Base-by-base conservation (phyloP, 2,113 vertebrate genomes). In the Elaphurus davidianus region DNA sequence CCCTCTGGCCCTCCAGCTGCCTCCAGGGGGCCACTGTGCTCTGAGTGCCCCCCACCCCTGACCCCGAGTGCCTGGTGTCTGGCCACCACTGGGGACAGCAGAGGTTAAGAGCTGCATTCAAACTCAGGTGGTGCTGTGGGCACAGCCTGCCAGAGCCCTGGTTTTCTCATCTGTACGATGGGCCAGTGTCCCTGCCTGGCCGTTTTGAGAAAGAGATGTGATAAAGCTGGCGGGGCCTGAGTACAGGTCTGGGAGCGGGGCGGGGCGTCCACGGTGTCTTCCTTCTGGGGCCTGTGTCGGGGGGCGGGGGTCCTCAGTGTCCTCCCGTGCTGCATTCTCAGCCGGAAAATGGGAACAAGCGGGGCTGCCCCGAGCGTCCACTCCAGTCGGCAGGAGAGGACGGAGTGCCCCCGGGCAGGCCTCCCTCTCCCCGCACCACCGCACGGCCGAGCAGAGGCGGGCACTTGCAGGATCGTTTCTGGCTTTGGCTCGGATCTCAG, bases 271-370 rank as follows among this genome's bases (percentile, higher is more conserved):
- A 11, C n/a, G 6, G 19, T 19, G 25, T 81, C 55, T 14, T 85
- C 17, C 2, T 28, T 8, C 27, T 21, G 81, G 81, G 57, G 4
- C 43, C 79, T 1, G 0, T 0, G 33, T 6, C 3, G 27, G 15
- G 64, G 64, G 13, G 8, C 17, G 33, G 13, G 85, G 14, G 27
- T 59, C 23, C n/a, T 55, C 12, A 14, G 64, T 16, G 13, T 14
- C 50, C 50, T 19, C 5, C 1, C 0, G 6, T 4, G 0, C 23
- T 3, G 62, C 7, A 0, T 74, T n/a, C 67, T 40, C 15, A 4
- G 5, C 15, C 2, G 25, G 71, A 14, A 6, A 15, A 25, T 0
- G 28, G 87, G 50, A 6, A 0, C 28, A 3, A 11, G 40, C n/a
- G 0, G 14, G 45, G 43, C 93, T 28, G 27, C 30, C 43, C 54